Percentiles rank a stretch among this genome's conserved stretches.
phyloP scores from a whole-genome alignment of 1,140 invertebrate genomes.

The Meteorus sp. region DNA sequence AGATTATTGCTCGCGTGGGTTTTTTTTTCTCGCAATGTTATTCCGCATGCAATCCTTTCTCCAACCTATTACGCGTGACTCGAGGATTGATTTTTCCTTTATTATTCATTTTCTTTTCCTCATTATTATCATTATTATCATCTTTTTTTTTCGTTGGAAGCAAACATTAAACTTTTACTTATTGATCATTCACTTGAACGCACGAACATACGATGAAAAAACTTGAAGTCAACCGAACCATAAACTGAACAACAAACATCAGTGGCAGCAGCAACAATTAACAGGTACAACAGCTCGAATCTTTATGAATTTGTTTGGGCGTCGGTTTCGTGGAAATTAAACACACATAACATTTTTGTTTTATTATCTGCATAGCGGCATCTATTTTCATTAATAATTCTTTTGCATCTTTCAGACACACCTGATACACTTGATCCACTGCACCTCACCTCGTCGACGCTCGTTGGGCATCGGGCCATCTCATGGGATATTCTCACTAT shows the following conservation, averaged over 20 bases:
- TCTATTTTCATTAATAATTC: conserved; percentile 22
- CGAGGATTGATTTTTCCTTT: no score
- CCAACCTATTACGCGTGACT: no score
- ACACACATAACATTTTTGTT: conserved; percentile 19
- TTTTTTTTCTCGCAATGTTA: no score
- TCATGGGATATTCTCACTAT: not conserved
- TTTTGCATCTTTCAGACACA: conserved; percentile 27
- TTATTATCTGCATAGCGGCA: conserved; percentile 26
- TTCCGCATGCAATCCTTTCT: no score
- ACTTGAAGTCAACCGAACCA: not conserved
- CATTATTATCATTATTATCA: no score
- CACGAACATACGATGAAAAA: not conserved
- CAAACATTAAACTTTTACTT: not conserved
- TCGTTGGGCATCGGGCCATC: conserved; percentile 15
- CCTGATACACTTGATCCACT: conserved; percentile 29
- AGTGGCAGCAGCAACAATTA: not conserved
- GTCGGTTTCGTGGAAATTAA: conserved; percentile 22
- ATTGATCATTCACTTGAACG: no score
- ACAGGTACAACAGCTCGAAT: not conserved
- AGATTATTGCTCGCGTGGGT: no score
- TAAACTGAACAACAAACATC: not conserved
- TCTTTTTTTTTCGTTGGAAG: no score
- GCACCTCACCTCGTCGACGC: conserved; percentile 29
- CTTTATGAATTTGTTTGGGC: conserved; percentile 2
- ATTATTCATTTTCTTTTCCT: no score